Evolutionary conservation across 1,140 invertebrate genomes (phyloP), one percentile per base, ranked within the genome.

Genomic region (Penaeus vannamei): DNA sequence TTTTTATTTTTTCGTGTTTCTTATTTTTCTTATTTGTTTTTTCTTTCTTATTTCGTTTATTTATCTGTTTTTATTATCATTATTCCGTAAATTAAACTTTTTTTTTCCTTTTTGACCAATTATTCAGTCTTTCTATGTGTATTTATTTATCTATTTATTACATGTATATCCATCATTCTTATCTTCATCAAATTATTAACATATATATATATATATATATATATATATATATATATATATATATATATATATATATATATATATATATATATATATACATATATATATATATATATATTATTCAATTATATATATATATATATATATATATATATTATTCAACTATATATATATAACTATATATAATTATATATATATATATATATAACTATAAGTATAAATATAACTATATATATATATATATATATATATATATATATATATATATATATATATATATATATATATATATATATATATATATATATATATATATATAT

Each of bases 381-480:
- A n/a, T 72, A 23, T 69, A 23, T 69, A 23, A n/a, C 23, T 69
- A 69, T 69, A 69, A 69, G 7, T 69, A 69, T 69, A 69, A n/a
- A 7, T 69, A 69, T 69, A 69, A 69, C 4, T 72, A 8, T n/a
- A n/a, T n/a, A n/a, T n/a, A n/a, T n/a, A n/a, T n/a, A 72, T 2
- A 72, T n/a, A 72, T n/a, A n/a, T n/a, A 29, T 26, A 22, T 26
- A 29, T 7, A 76, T 26, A 76, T 26, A 76, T 26, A 76, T 26
- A 76, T 26, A 76, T 26, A 76, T 26, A 76, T 36, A 76, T 26
- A n/a, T 19, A 22, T 26, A 76, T 26, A 76, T 36, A 76, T 76
- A 76, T 76, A 76, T 76, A 76, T 76, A 76, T 76, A 76, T 76
- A 76, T 76, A 76, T 76, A 76, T 76, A 76, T 76, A 76, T 76